These are phyloP conservation scores for Mactromeris polynyma DNA, from an alignment of 2,888 invertebrate species.

Conservation along the genomic window DNA sequence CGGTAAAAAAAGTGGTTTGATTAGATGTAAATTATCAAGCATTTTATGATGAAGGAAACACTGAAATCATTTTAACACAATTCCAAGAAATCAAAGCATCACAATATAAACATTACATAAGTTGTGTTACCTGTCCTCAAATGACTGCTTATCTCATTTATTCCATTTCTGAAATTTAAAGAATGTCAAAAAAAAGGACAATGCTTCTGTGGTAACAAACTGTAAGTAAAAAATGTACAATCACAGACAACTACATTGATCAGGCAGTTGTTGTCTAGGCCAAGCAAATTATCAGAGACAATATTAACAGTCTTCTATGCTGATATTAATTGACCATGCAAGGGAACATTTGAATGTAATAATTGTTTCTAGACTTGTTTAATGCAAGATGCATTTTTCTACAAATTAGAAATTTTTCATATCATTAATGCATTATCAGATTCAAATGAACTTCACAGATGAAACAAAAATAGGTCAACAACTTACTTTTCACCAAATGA, in stretches of 20 bases:
- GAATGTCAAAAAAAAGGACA: neutral
- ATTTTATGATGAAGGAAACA: too few species aligned
- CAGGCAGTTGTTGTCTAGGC: neutral
- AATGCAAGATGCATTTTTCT: too few species aligned
- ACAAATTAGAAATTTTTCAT: too few species aligned
- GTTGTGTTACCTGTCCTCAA: conserved; percentile 69
- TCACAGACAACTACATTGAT: neutral
- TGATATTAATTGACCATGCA: neutral
- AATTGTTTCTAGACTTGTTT: too few species aligned
- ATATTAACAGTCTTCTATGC: neutral
- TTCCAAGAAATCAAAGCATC: neutral
- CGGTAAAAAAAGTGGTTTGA: too few species aligned
- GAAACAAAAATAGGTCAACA: neutral
- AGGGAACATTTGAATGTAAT: neutral
- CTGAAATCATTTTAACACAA: too few species aligned
- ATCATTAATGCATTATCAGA: too few species aligned
- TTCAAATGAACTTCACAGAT: too few species aligned
- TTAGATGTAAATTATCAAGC: too few species aligned
- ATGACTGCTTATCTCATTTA: conserved; percentile 58
- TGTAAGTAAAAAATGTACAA: neutral
- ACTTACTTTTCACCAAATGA: neutral
- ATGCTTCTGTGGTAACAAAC: neutral
- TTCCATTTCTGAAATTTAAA: conserved; percentile 63
- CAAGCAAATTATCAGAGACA: neutral
- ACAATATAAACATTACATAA: neutral